These are phyloP conservation scores for Drosophila tani DNA, from an alignment of 1,140 invertebrate species.

Conservation along the genomic window DNA sequence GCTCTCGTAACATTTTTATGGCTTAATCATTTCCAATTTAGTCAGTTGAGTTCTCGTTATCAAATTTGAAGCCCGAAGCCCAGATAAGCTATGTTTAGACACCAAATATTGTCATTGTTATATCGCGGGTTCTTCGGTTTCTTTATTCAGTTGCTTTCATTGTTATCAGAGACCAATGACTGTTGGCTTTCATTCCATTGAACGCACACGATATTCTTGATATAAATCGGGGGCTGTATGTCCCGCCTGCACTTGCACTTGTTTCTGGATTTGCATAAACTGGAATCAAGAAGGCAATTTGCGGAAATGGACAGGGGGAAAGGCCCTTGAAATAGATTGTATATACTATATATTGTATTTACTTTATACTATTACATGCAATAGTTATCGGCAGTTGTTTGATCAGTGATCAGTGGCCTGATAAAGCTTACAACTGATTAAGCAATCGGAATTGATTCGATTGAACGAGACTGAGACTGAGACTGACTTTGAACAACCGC, in stretches of 20 bases:
- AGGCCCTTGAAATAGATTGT: neutral
- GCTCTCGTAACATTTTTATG: neutral
- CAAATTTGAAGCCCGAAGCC: conserved; percentile 5
- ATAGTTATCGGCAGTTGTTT: neutral
- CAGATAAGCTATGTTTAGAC: conserved; percentile 11
- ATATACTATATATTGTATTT: no score
- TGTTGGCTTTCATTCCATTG: no score
- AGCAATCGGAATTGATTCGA: neutral
- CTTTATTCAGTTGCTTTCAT: conserved; percentile 11
- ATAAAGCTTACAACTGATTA: neutral
- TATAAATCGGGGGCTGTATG: neutral
- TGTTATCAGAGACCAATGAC: neutral
- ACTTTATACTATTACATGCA: neutral
- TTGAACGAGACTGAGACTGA: no score
- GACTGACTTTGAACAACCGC: neutral
- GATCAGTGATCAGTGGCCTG: neutral
- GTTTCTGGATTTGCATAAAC: neutral
- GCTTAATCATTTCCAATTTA: neutral
- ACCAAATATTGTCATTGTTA: conserved; percentile 6
- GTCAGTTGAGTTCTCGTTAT: conserved; percentile 4
- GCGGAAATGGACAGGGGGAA: neutral
- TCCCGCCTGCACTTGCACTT: no score
- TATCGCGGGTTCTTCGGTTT: neutral
- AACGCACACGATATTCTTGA: neutral
- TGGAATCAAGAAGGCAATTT: conserved; percentile 1